These are phyloP conservation scores for Orchesella cincta DNA, from an alignment of 1,140 invertebrate genomes.

Conservation along the genomic window DNA sequence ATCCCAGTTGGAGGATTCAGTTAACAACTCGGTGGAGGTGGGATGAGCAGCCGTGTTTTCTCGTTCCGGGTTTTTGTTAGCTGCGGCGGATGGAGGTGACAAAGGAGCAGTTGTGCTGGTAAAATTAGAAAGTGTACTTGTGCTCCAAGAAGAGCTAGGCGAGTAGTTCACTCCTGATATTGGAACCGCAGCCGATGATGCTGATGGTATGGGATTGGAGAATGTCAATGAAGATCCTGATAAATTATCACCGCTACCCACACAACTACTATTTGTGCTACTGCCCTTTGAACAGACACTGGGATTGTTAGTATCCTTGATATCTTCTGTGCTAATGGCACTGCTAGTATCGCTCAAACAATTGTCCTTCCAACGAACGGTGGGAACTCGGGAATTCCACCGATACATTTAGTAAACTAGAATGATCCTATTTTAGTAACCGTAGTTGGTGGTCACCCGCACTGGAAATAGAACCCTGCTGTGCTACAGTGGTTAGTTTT, in stretches of 20 bases:
- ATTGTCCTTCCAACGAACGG: constrained; percentile 30
- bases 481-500: not conserved
- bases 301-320: not conserved
- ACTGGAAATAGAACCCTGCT: not conserved
- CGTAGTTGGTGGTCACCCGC: constrained; percentile 8
- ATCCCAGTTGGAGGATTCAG: constrained; percentile 34
- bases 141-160: not conserved
- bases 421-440: constrained; percentile 7
- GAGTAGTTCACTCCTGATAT: constrained; percentile 1
- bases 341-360: constrained; percentile 23
- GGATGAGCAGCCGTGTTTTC: not conserved
- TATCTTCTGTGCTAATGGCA: not conserved
- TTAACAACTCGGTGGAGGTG: not conserved
- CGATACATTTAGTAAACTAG: constrained; percentile 37
- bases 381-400: constrained; percentile 38
- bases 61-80: not conserved
- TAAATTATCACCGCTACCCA: constrained; percentile 17
- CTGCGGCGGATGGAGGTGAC: not conserved
- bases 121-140: constrained; percentile 12
- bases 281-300: not conserved
- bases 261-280: constrained; percentile 6
- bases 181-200: no score
- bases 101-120: not conserved
- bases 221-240: constrained; percentile 22
- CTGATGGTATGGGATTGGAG: not conserved